Evolutionary conservation across 2,797 vertebrate species (phyloP).

Genomic region (Sebastes elongatus): DNA sequence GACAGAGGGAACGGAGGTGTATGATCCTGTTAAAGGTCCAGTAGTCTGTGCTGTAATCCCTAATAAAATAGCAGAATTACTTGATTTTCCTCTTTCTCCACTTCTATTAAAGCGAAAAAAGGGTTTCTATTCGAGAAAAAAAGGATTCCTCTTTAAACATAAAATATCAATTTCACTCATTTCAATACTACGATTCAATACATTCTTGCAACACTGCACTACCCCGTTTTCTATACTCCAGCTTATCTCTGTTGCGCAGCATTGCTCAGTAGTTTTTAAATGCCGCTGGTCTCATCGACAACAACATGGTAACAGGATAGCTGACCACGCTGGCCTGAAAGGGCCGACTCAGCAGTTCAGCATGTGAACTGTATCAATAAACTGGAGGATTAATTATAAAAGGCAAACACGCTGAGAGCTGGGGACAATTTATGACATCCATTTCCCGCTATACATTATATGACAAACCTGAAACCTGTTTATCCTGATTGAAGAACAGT

Average conservation of each 20-base stretch:
- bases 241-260: constrained; percentile 50
- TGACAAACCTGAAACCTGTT: constrained; percentile 1
- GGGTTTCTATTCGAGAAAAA: neutral
- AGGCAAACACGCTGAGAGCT: constrained; percentile 23
- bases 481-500: neutral
- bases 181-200: constrained; percentile 7
- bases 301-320: constrained; percentile 33
- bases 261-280: constrained; percentile 17
- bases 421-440: constrained; percentile 23
- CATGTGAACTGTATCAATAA: constrained; percentile 61
- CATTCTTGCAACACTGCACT: neutral
- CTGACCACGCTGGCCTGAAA: constrained; percentile 31
- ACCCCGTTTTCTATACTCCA: neutral
- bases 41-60: neutral
- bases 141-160: constrained; percentile 12
- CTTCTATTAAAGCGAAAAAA: neutral
- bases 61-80: neutral
- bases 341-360: constrained; percentile 39
- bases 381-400: constrained; percentile 49
- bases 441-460: neutral
- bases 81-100: neutral
- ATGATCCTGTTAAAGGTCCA: neutral
- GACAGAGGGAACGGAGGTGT: neutral
- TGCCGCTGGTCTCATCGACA: constrained; percentile 14
- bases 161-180: constrained; percentile 2